Base-by-base conservation (phyloP, 2,888 invertebrate genomes). In the Erynnis tages region DNA sequence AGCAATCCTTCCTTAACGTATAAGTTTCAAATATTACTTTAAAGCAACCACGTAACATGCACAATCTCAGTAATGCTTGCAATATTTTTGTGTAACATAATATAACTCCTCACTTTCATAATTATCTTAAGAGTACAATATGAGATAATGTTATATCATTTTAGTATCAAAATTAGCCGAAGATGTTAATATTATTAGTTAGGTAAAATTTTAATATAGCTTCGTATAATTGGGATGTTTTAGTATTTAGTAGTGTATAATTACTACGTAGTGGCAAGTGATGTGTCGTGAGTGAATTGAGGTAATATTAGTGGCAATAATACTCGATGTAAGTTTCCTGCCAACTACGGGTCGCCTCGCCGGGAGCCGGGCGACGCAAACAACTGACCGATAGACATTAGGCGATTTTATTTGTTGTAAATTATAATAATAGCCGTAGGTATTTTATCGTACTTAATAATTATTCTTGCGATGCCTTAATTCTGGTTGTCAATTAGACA, bases 401-500 rank as follows among this genome's bases (percentile, higher is more conserved):
- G 82, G 77, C 78, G 79, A 81, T 85, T n/a, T n/a, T 83, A 81
- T 83, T 85, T 88, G 87, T 88, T 88, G 89, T 88, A 89, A n/a
- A 88, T 82, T 82, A 86, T 90, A 89, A 87, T 89, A 87, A 87
- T 90, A 90, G 89, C 76, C 75, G 82, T 90, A 90, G 90, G 86
- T 90, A 89, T 89, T 89, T 89, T 80, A 80, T 82, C 85, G 90
- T 90, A 90, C 90, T 90, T 90, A 90, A 90, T 88, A 86, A 86
- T 89, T 89, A 84, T 90, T 90, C 88, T 90, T 90, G 87, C 87
- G 88, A 90, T 90, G 90, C 90, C 90, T 90, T 90, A 90, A 90
- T 88, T 90, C 89, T 88, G 90, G 90, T 90, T 90, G 90, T 90
- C 90, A 90, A 90, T 90, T 90, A 89, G 90, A 90, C 89, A 88